Evolutionary conservation across 2,113 vertebrate genomes (phyloP).

Genomic region (Polypterus senegalus): DNA sequence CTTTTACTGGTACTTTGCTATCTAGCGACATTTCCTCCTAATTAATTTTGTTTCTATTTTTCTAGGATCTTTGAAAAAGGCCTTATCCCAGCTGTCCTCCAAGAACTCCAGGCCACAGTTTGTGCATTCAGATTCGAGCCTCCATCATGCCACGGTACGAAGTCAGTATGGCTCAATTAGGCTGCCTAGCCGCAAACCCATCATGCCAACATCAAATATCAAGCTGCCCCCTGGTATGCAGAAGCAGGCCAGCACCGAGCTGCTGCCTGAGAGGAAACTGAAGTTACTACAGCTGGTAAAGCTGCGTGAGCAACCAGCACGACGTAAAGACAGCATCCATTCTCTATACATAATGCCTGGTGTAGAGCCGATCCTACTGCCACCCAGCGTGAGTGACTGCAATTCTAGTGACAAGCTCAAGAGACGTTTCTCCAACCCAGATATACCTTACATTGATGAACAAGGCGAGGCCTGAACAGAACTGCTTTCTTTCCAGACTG

Average conservation of each 20-base stretch:
- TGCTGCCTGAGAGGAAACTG: neutral
- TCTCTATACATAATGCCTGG: constrained; percentile 59
- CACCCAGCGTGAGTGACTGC: constrained; percentile 4
- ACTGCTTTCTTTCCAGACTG: too few relatives aligned
- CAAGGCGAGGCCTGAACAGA: too few relatives aligned
- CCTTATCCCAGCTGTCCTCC: too few relatives aligned
- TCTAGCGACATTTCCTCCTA: too few relatives aligned
- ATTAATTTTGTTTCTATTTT: too few relatives aligned
- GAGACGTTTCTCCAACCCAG: constrained; percentile 76
- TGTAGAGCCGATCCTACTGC: constrained; percentile 21
- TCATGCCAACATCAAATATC: constrained; percentile 67
- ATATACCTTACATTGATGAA: constrained; percentile 37
- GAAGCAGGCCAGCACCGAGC: constrained; percentile 24
- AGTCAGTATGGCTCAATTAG: constrained; percentile 43
- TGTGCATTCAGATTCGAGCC: constrained; percentile 5
- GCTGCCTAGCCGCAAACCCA: constrained; percentile 53
- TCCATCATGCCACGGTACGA: constrained; percentile 21
- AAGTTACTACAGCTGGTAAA: constrained; percentile 20
- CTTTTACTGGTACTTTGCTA: too few relatives aligned
- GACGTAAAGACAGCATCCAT: constrained; percentile 67
- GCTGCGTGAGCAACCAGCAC: constrained; percentile 51
- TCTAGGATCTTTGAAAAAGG: too few relatives aligned
- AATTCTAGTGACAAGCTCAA: constrained; percentile 32
- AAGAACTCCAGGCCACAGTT: too few relatives aligned
- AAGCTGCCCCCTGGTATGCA: constrained; percentile 59